phyloP scores from a whole-genome alignment of 2,888 invertebrate species.

The Parnassius apollo region DNA sequence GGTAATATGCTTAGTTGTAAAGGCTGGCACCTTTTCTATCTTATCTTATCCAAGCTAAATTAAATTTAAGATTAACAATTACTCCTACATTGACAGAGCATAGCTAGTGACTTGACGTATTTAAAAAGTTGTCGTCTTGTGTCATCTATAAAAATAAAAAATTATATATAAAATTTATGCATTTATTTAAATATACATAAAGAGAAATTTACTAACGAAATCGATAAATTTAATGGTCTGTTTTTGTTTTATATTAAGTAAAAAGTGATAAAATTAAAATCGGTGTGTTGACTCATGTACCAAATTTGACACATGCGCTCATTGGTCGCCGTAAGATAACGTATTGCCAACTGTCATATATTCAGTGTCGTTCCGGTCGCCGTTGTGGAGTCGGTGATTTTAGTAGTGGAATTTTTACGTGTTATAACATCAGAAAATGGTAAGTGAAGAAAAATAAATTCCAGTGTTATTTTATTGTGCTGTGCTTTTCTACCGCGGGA shows the following conservation, averaged over 20 bases:
- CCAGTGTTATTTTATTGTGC: constrained; percentile 56
- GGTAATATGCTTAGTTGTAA: constrained; percentile 36
- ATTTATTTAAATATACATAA: neutral
- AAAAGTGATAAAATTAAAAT: constrained; percentile 36
- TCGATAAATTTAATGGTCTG: neutral
- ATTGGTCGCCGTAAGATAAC: constrained; percentile 65
- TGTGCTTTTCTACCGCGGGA: constrained; percentile 50
- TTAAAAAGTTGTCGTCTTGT: constrained; percentile 56
- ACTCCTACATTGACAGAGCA: constrained; percentile 36
- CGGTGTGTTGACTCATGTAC: constrained; percentile 50
- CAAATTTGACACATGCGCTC: constrained; percentile 77
- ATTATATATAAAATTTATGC: constrained; percentile 6
- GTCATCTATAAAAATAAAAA: constrained; percentile 27
- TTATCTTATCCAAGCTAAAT: constrained; percentile 45
- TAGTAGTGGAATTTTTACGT: constrained; percentile 78
- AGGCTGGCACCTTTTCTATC: constrained; percentile 47
- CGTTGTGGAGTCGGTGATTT: constrained; percentile 77
- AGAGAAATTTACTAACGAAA: neutral
- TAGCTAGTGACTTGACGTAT: constrained; percentile 45
- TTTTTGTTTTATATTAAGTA: constrained; percentile 3
- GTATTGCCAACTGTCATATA: constrained; percentile 70
- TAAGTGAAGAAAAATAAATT: constrained; percentile 71
- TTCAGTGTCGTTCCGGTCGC: constrained; percentile 78
- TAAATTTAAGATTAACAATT: constrained; percentile 39
- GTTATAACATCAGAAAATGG: constrained; percentile 79